phyloP scores from a whole-genome alignment of 2,797 vertebrate genomes.

The Morelia viridis region DNA sequence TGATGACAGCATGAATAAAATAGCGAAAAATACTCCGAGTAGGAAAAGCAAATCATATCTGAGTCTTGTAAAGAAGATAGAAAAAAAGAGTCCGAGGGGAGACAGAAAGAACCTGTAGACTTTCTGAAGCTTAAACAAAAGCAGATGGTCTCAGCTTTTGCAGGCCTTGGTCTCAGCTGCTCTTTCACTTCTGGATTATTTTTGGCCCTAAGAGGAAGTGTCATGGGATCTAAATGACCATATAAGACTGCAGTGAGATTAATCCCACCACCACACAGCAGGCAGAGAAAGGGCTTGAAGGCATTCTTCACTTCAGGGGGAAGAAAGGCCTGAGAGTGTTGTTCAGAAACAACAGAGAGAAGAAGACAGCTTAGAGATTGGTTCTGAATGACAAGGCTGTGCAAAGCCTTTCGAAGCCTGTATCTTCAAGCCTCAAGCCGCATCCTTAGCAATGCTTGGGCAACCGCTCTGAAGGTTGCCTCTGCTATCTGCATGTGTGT shows the following conservation, averaged over 20 bases:
- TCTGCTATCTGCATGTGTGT: background rate
- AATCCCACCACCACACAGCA: conserved; percentile 69
- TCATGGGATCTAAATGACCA: conserved; percentile 84
- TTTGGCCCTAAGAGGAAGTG: conserved; percentile 87
- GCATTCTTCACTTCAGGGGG: conserved; percentile 49
- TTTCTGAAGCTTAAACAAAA: conserved; percentile 69
- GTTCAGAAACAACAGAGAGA: background rate
- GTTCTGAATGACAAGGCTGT: background rate
- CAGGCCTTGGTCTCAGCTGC: conserved; percentile 83
- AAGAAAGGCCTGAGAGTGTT: conserved; percentile 39
- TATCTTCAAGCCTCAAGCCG: conserved; percentile 3
- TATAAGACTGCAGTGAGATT: conserved; percentile 88
- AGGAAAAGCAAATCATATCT: conserved; percentile 90
- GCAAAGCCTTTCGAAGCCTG: background rate
- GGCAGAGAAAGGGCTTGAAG: conserved; percentile 62
- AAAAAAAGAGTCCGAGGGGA: conserved; percentile 43
- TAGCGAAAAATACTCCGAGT: conserved; percentile 89
- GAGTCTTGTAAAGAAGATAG: conserved; percentile 33
- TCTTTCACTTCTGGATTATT: conserved; percentile 85
- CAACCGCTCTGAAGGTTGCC: background rate
- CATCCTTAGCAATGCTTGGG: background rate
- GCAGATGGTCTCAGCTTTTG: conserved; percentile 74
- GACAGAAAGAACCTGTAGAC: conserved; percentile 28
- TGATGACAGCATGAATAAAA: conserved; percentile 80
- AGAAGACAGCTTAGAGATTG: background rate